Conservation (phyloP, 2,113 vertebrate species). For the Podilymbus podiceps region DNA sequence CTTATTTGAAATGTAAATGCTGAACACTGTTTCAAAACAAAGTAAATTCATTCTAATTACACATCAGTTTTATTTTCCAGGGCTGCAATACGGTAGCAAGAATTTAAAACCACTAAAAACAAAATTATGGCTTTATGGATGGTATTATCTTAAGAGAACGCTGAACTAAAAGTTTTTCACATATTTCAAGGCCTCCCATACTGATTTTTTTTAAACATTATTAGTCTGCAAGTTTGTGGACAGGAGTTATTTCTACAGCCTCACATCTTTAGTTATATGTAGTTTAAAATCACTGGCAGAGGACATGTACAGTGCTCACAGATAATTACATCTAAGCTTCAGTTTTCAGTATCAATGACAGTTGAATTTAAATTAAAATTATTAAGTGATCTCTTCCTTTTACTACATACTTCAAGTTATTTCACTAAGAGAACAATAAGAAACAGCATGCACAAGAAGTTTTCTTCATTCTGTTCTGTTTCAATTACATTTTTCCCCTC, state of each 20-base stretch:
- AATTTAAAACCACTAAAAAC: background rate
- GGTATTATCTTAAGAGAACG: background rate
- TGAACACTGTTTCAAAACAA: background rate
- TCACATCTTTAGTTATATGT: background rate
- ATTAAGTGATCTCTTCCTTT: background rate
- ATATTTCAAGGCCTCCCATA: background rate
- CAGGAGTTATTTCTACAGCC: background rate
- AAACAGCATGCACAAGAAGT: background rate
- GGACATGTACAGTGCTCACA: background rate
- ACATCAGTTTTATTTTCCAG: background rate
- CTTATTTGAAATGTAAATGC: background rate
- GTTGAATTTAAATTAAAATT: background rate
- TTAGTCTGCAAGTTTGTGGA: background rate
- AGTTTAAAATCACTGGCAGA: background rate
- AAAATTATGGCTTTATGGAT: background rate
- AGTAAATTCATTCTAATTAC: background rate
- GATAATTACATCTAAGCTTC: background rate
- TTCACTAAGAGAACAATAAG: background rate
- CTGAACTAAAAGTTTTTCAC: background rate
- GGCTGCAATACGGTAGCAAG: background rate
- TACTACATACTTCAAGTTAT: background rate
- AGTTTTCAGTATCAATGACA: background rate
- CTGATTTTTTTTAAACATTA: rapidly evolving
- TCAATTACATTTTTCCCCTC: background rate
- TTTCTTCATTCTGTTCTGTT: background rate